Conservation (phyloP, 2,797 vertebrate genomes). For the Lithobates sylvaticus region DNA sequence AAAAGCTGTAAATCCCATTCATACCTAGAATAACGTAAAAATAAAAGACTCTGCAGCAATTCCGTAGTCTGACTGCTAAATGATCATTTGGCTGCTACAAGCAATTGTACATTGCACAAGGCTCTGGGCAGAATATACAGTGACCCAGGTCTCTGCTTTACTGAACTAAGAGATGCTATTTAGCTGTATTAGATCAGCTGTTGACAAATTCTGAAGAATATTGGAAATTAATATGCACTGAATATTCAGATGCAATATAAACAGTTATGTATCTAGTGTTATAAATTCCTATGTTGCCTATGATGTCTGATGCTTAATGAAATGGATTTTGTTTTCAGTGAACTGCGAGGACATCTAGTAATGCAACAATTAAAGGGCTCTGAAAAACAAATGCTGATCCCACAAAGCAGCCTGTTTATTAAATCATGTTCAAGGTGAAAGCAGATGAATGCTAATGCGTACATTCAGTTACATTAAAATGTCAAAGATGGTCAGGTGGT, state of each 20-base stretch:
- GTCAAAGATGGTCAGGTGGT: not conserved
- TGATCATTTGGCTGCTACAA: too few relatives aligned
- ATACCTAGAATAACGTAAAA: too few relatives aligned
- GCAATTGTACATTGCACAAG: not conserved
- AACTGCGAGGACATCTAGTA: not conserved
- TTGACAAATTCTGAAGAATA: slow-evolving; percentile 8
- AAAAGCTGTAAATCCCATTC: too few relatives aligned
- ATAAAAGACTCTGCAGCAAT: too few relatives aligned
- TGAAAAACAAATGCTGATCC: slow-evolving; percentile 23
- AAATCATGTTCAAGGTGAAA: not conserved
- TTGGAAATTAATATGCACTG: not conserved
- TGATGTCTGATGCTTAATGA: slow-evolving; percentile 13
- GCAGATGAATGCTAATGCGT: not conserved
- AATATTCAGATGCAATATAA: slow-evolving; percentile 37
- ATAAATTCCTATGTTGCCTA: slow-evolving; percentile 13
- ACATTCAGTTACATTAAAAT: not conserved
- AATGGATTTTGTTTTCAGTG: slow-evolving; percentile 19
- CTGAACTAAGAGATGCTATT: not conserved
- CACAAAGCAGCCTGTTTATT: not conserved
- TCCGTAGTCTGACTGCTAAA: too few relatives aligned
- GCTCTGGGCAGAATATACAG: not conserved
- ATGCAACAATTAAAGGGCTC: slow-evolving; percentile 11
- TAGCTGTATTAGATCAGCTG: slow-evolving; percentile 12
- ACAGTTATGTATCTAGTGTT: slow-evolving; percentile 19
- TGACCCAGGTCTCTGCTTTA: not conserved